phyloP scores from a whole-genome alignment of 2,888 invertebrate genomes.

The Pecten maximus region DNA sequence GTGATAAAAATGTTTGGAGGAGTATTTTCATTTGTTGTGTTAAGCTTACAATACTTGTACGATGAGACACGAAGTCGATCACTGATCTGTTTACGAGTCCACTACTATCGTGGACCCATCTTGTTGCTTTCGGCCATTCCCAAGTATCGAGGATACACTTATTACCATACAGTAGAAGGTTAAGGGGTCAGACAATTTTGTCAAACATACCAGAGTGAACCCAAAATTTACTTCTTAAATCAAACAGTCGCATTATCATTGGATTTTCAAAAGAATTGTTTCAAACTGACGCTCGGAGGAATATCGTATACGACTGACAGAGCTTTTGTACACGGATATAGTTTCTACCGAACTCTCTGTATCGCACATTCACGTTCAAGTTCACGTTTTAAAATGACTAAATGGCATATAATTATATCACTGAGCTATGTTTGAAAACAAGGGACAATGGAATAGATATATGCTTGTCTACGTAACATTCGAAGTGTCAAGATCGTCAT shows the following conservation, averaged over 20 bases:
- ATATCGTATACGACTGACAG: background rate
- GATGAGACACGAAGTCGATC: background rate
- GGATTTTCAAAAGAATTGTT: background rate
- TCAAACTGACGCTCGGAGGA: background rate
- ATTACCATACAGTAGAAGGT: background rate
- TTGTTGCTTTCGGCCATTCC: constrained; percentile 20
- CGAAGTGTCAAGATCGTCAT: background rate
- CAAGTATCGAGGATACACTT: constrained; percentile 11
- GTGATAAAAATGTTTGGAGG: background rate
- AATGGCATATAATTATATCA: background rate
- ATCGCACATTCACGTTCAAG: too few relatives aligned
- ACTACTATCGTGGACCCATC: background rate
- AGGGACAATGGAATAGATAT: background rate
- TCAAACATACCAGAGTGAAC: background rate
- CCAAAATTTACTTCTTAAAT: background rate
- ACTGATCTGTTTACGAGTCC: background rate
- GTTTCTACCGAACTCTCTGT: background rate
- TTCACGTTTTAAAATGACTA: background rate
- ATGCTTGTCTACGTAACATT: background rate
- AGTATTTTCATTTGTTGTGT: background rate
- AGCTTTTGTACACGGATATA: background rate
- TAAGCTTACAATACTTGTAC: background rate
- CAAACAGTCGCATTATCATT: background rate
- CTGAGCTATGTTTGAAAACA: background rate
- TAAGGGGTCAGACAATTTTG: background rate